Conservation (phyloP, 2,797 vertebrate species). For the Pseudopleuronectes americanus region DNA sequence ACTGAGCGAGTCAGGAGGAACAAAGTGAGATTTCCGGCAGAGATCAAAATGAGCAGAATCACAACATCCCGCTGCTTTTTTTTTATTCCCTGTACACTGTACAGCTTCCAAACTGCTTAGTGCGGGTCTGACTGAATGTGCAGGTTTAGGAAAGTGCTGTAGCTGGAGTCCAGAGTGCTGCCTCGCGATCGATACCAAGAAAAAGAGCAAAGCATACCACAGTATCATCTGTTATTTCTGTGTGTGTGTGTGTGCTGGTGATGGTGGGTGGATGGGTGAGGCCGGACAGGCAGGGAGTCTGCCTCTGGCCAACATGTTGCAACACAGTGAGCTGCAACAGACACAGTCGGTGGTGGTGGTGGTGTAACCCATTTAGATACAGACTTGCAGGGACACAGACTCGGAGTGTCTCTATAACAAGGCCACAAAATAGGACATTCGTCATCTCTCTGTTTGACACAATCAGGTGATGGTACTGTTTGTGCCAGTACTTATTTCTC, state of each 20-base stretch:
- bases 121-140: neutral
- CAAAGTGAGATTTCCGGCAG: conserved; percentile 50
- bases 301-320: conserved; percentile 62
- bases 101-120: conserved; percentile 6
- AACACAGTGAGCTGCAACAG: conserved; percentile 53
- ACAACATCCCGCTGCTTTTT: neutral
- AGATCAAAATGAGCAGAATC: conserved; percentile 48
- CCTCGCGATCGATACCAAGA: conserved; percentile 31
- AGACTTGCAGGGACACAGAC: conserved; percentile 45
- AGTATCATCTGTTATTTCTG: conserved; percentile 37
- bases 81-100: conserved; percentile 10
- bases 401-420: conserved; percentile 48
- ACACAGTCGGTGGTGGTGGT: conserved; percentile 39
- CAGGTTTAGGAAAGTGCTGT: conserved; percentile 16
- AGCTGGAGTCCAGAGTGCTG: conserved; percentile 10
- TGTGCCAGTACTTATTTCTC: neutral
- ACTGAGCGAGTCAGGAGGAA: conserved; percentile 56
- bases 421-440: conserved; percentile 60
- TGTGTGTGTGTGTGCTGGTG: conserved; percentile 29
- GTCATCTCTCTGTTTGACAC: conserved; percentile 51
- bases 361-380: conserved; percentile 67
- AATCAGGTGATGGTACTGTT: conserved; percentile 51
- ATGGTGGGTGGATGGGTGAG: conserved; percentile 47
- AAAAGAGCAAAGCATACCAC: conserved; percentile 42
- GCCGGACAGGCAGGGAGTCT: conserved; percentile 33